Evolutionary conservation across 2,888 invertebrate genomes (phyloP), one percentile per base, ranked within the genome.

Genomic region (Boloria selene): DNA sequence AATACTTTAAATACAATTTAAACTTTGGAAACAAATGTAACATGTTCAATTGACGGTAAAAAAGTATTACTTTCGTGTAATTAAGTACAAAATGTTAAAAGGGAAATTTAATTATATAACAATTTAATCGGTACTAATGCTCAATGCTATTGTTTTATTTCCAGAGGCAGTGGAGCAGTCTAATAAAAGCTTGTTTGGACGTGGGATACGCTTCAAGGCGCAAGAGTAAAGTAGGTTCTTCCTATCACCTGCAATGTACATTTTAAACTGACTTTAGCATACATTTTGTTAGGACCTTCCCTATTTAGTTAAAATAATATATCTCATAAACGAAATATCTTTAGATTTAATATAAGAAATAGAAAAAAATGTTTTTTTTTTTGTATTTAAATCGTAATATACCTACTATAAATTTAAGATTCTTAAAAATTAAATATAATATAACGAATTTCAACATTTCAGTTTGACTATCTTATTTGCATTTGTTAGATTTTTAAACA

Each of bases 171-270:
- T 52, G 51, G 52, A 51, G 56, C 56, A 55, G 51, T 45, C 58
- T 67, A 67, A 67, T 67, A 67, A 38, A 67, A 47, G 62, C 58
- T 54, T 67, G 53, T 49, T 62, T 53, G 26, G 62, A 62, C 58
- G 53, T 59, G 62, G 66, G 66, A 62, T 67, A 62, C 62, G 66
- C 66, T 59, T 61, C 38, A 44, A 62, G 62, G 47, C 38, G 52
- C 62, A 58, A 13, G 51, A 62, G 53, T 52, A 31, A 66, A 42
- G 58, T 62, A 53, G 42, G 55, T 56, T 54, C 58, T 64, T 51
- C 51, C 47, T 64, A 58, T 64, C 51, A 56, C 44, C 56, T 59
- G 14, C 51, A 47, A 45, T 38, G n/a, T n/a, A 31, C 44, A 38
- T n/a, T 52, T 16, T 45, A 54, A 60, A 22, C 16, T 58, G 7